These are phyloP conservation scores for Aradus depressus DNA, from an alignment of 2,888 invertebrate genomes.

Conservation along the genomic window DNA sequence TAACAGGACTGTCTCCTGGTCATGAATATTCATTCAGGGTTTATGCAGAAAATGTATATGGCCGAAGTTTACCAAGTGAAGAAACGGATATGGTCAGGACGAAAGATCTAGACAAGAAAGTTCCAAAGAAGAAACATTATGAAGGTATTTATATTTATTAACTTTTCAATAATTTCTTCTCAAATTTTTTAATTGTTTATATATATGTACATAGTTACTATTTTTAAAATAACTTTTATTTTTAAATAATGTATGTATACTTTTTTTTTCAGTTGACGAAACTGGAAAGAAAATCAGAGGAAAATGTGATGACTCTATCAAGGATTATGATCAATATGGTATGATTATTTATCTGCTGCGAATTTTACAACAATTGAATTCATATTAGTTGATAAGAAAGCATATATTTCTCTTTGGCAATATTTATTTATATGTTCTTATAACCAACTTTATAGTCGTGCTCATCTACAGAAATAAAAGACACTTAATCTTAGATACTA, in stretches of 20 bases:
- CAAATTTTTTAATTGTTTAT: background rate
- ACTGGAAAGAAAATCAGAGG: constrained; percentile 83
- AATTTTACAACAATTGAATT: no score
- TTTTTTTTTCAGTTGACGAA: constrained; percentile 51
- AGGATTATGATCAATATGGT: constrained; percentile 92
- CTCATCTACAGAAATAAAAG: background rate
- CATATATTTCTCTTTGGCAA: background rate
- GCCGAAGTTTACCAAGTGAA: constrained; percentile 90
- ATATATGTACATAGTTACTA: background rate
- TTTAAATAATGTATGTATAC: background rate
- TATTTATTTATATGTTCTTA: background rate
- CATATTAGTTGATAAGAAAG: no score
- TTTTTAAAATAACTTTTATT: background rate
- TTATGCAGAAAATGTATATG: constrained; percentile 96
- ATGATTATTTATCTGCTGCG: constrained; percentile 31
- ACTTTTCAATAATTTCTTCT: background rate
- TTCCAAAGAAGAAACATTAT: constrained; percentile 63
- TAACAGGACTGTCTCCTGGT: constrained; percentile 78
- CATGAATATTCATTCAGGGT: constrained; percentile 96
- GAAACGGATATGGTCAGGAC: constrained; percentile 72
- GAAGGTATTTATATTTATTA: constrained; percentile 42
- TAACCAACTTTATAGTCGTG: background rate
- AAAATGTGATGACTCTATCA: constrained; percentile 75
- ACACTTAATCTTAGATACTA: no score
- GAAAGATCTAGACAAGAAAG: constrained; percentile 68